phyloP scores from a whole-genome alignment of 1,140 invertebrate species.

The Prorops nasuta region DNA sequence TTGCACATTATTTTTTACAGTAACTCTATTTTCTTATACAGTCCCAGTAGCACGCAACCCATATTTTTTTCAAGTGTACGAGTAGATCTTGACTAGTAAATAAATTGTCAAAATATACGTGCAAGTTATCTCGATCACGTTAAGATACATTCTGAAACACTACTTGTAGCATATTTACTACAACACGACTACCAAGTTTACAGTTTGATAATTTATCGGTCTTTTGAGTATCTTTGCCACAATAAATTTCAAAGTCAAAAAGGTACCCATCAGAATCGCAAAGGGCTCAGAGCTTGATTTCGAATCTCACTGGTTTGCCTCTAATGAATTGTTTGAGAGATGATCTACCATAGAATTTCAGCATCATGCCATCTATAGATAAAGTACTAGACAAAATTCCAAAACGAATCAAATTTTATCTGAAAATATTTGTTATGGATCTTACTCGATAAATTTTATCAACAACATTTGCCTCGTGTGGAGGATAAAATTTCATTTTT shows the following conservation, averaged over 20 bases:
- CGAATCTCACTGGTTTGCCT: constrained; percentile 42
- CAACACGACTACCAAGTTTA: neutral
- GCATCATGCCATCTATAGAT: constrained; percentile 13
- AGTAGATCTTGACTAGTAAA: constrained; percentile 4
- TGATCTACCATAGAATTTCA: neutral
- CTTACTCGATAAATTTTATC: constrained; percentile 1
- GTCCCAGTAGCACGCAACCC: neutral
- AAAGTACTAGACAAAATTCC: constrained; percentile 48
- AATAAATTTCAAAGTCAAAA: constrained; percentile 2
- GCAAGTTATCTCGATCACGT: neutral
- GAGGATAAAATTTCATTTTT: constrained; percentile 16
- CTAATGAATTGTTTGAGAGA: neutral
- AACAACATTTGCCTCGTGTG: constrained; percentile 5
- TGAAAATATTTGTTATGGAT: neutral
- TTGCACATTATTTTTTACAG: neutral
- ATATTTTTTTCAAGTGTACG: constrained; percentile 3
- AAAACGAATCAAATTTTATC: constrained; percentile 23
- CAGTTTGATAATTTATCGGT: constrained; percentile 1
- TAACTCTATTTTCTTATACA: constrained; percentile 3
- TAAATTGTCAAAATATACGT: constrained; percentile 6
- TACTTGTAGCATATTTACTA: constrained; percentile 2
- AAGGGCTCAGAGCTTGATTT: constrained; percentile 39
- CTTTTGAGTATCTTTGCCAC: neutral
- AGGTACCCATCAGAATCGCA: neutral
- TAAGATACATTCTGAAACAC: neutral